phyloP scores from a whole-genome alignment of 2,113 vertebrate species.

The Platysteira castanea region DNA sequence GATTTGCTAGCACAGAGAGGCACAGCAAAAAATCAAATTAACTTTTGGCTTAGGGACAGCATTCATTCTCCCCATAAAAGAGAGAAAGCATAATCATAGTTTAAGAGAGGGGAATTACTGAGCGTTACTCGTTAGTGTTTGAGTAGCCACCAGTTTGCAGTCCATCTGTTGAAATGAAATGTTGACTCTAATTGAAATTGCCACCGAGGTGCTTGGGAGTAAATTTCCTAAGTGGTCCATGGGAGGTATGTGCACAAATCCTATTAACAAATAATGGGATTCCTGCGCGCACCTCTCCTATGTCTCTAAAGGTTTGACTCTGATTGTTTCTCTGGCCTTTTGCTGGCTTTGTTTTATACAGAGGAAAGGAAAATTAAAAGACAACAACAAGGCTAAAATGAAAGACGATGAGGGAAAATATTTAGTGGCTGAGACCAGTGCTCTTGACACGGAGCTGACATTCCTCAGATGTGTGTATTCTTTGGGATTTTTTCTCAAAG shows the following conservation, averaged over 20 bases:
- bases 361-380: slow-evolving; percentile 5
- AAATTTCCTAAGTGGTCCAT: slow-evolving; percentile 38
- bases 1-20: slow-evolving; percentile 39
- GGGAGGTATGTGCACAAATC: slow-evolving; percentile 41
- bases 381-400: slow-evolving; percentile 3
- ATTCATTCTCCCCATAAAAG: neutral
- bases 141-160: slow-evolving; percentile 48
- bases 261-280: slow-evolving; percentile 60
- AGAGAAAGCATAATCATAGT: slow-evolving; percentile 13
- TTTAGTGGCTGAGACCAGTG: slow-evolving; percentile 39
- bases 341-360: slow-evolving; percentile 30
- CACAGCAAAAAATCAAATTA: slow-evolving; percentile 49
- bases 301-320: slow-evolving; percentile 11
- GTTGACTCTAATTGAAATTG: slow-evolving; percentile 51
- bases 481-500: slow-evolving; percentile 62
- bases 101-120: slow-evolving; percentile 25
- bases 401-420: slow-evolving; percentile 39
- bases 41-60: slow-evolving; percentile 29
- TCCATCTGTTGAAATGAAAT: slow-evolving; percentile 50
- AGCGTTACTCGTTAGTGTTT: slow-evolving; percentile 1
- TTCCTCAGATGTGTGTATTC: slow-evolving; percentile 54
- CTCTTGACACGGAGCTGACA: slow-evolving; percentile 54
- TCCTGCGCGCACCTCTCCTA: neutral
- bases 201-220: slow-evolving; percentile 14
- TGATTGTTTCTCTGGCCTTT: slow-evolving; percentile 30